Conservation (phyloP, 2,888 invertebrate species). For the Polydrusus pterygomalis region DNA sequence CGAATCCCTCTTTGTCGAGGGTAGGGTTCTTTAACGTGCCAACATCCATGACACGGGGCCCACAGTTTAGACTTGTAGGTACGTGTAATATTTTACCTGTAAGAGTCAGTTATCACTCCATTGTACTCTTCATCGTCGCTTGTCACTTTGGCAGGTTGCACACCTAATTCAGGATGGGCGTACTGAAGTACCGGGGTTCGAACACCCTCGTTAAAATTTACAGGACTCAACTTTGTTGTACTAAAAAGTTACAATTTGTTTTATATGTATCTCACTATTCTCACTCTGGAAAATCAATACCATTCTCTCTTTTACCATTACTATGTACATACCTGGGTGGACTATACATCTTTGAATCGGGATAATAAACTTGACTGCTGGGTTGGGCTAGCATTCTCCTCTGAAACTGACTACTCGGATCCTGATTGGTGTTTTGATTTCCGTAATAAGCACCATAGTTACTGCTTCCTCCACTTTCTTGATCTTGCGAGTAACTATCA, state of each 20-base stretch:
- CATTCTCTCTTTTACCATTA: no score
- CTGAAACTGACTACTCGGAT: slow-evolving; percentile 77
- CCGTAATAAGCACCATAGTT: slow-evolving; percentile 51
- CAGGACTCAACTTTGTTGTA: slow-evolving; percentile 73
- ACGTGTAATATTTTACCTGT: slow-evolving; percentile 34
- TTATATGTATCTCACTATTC: no score
- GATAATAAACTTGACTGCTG: slow-evolving; percentile 77
- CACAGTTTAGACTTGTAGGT: no score
- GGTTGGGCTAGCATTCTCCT: slow-evolving; percentile 83
- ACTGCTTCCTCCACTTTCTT: neutral
- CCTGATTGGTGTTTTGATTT: slow-evolving; percentile 65
- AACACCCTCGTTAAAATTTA: slow-evolving; percentile 81
- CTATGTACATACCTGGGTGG: slow-evolving; percentile 71
- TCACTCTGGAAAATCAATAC: no score
- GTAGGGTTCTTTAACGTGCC: no score
- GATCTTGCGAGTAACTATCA: slow-evolving; percentile 9
- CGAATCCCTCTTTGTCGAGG: no score
- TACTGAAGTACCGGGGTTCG: slow-evolving; percentile 86
- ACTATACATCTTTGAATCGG: slow-evolving; percentile 79
- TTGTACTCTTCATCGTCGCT: slow-evolving; percentile 44
- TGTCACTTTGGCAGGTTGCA: slow-evolving; percentile 80
- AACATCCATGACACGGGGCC: no score
- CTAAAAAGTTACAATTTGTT: slow-evolving; percentile 31
- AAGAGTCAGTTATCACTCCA: slow-evolving; percentile 49
- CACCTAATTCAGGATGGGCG: slow-evolving; percentile 86